Evolutionary conservation across 1,140 invertebrate species (phyloP), one percentile per base, ranked within the genome.

Genomic region (Cherax destructor): DNA sequence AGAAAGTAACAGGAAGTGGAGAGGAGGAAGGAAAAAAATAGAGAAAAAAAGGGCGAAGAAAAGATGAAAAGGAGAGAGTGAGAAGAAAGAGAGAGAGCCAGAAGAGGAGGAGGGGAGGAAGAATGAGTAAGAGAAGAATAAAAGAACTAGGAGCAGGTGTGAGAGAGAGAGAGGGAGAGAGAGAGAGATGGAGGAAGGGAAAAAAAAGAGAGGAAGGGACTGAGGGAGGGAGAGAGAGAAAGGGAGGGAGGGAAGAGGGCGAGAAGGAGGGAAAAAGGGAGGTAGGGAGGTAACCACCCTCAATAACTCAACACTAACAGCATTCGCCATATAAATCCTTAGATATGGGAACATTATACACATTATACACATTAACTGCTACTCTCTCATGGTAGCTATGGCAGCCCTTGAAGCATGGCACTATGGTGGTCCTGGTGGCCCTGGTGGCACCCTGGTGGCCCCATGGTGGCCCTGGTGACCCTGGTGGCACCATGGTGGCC

Each of bases 331-430:
- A 84, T 84, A 84, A 84, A 84, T 84, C 61, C n/a, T 69, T 21
- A n/a, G 13, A 18, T 84, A 84, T 84, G 83, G 47, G 83, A 11
- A n/a, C 41, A 84, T 84, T 84, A 84, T 84, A 84, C 83, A 69
- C 56, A 69, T 84, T 69, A 84, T 65, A 84, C 50, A 69, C 47
- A 49, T 50, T 69, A 69, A 52, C 9, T 21, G 24, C 6, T 21
- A 80, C n/a, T 72, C 56, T 21, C 5, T 59, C 9, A 49, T 59
- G 24, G 81, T 47, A 59, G 49, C 47, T 21, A 4, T 11, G 65
- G 21, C 13, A 21, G 65, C 6, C 65, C 21, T 69, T 69, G 21
- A 69, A 69, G 13, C 65, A 69, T 69, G 65, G 65, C 21, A 41
- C 30, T 41, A 41, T 41, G 30, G 30, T 41, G 30, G 30, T 2